Evolutionary conservation across 2,113 vertebrate species (phyloP).

Genomic region (Halcyon malimbica): DNA sequence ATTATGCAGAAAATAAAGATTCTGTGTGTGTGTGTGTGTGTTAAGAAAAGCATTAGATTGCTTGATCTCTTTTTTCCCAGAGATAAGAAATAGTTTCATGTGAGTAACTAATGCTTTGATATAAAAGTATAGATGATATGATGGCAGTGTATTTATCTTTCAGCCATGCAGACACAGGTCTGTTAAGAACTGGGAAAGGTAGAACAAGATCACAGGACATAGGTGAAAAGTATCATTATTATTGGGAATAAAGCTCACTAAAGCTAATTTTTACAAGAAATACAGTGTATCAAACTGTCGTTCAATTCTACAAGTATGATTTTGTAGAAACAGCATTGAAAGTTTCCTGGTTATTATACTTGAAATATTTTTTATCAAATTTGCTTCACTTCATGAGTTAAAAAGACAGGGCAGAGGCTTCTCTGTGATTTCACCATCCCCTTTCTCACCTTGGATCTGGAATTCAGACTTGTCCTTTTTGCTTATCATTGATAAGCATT

Average conservation of each 20-base stretch:
- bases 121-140: background rate
- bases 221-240: background rate
- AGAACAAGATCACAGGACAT: background rate
- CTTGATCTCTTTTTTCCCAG: background rate
- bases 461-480: background rate
- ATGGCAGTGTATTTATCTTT: background rate
- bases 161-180: background rate
- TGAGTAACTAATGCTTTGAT: background rate
- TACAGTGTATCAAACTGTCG: background rate
- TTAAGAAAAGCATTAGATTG: background rate
- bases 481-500: background rate
- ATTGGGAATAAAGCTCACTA: background rate
- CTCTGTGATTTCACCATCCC: background rate
- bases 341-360: background rate
- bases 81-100: background rate
- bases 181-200: background rate
- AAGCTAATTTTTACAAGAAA: background rate
- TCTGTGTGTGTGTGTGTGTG: background rate
- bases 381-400: background rate
- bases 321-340: background rate
- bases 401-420: background rate
- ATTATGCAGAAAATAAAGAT: background rate
- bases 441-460: background rate
- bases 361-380: constrained; percentile 11
- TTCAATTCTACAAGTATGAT: background rate